Evolutionary conservation across 2,113 vertebrate species (phyloP), one percentile per base, ranked within the genome.

Genomic region (Phylloscopus whistleri): DNA sequence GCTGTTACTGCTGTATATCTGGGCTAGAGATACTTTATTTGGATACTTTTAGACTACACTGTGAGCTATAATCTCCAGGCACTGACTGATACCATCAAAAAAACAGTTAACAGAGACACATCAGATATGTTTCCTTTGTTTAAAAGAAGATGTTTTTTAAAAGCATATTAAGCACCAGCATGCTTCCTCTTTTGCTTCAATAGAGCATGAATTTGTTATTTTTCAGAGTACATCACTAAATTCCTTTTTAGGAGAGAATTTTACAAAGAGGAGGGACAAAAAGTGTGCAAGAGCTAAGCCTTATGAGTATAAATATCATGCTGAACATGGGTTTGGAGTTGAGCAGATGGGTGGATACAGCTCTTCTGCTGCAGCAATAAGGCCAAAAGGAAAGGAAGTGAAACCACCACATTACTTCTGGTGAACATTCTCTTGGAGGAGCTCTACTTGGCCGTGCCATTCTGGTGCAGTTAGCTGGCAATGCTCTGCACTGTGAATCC

Each of bases 161-260:
- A 85, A 91, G 63, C 35, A 83, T 19, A 39, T 73, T 21, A 88
- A 85, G 27, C 33, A 24, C 62, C 73, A 85, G 59, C 67, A 92
- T 1, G 1, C 80, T 95, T 96, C 90, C 76, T 95, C 72, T 64
- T 93, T 83, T 41, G 55, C 59, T 88, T 92, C 82, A 86, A 63
- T 2, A 89, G 59, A 95, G 82, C 85, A 87, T 72, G 63, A 93
- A 88, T 90, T 69, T 74, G 51, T 70, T 90, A 55, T 59, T 59
- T 89, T 59, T 76, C 78, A 93, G 39, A 89, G n/a, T 30, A 60
- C 16, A 22, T 19, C 33, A 56, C 31, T 68, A 44, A 53, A 64
- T 52, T 89, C 83, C 60, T 87, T 95, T 97, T 94, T 89, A 75
- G 84, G 80, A 91, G 69, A 96, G 41, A 84, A 89, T 72, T 81